Evolutionary conservation across 1,140 invertebrate genomes (phyloP).

Genomic region (Calephelis nemesis): DNA sequence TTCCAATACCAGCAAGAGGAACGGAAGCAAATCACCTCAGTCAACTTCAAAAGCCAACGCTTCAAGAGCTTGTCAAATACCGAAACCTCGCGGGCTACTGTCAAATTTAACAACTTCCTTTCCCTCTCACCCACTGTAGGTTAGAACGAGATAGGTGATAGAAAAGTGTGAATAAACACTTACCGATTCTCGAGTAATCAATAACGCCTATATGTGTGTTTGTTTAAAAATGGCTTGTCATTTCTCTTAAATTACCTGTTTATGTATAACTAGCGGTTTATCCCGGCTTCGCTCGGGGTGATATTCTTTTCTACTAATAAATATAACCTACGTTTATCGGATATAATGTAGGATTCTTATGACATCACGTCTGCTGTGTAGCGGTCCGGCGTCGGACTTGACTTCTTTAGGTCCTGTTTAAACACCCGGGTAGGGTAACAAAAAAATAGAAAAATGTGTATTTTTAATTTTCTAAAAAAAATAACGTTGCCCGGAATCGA

Average conservation of each 20-base stretch:
- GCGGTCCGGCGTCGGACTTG: too few species aligned
- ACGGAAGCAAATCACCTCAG: conserved; percentile 17
- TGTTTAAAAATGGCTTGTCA: conserved; percentile 14
- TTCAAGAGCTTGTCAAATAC: conserved; percentile 12
- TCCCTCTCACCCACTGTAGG: background rate
- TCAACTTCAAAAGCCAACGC: conserved; percentile 11
- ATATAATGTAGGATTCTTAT: too few species aligned
- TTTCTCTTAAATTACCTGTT: background rate
- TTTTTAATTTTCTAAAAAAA: too few species aligned
- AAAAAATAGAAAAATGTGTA: too few species aligned
- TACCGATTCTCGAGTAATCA: conserved; percentile 14
- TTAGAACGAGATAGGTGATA: background rate
- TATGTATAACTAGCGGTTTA: too few species aligned
- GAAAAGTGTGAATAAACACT: conserved; percentile 14
- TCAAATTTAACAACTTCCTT: conserved; percentile 9
- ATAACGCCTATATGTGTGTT: conserved; percentile 14
- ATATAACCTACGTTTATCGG: too few species aligned
- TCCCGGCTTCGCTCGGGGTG: too few species aligned
- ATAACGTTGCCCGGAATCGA: too few species aligned
- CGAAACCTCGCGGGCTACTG: conserved; percentile 7
- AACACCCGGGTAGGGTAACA: too few species aligned
- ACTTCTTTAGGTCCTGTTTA: too few species aligned
- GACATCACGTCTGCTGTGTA: too few species aligned
- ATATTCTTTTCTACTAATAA: too few species aligned
- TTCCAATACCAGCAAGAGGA: background rate